These are phyloP conservation scores for Coptodon bakossiorum DNA, from an alignment of 2,113 vertebrate species.

Conservation along the genomic window DNA sequence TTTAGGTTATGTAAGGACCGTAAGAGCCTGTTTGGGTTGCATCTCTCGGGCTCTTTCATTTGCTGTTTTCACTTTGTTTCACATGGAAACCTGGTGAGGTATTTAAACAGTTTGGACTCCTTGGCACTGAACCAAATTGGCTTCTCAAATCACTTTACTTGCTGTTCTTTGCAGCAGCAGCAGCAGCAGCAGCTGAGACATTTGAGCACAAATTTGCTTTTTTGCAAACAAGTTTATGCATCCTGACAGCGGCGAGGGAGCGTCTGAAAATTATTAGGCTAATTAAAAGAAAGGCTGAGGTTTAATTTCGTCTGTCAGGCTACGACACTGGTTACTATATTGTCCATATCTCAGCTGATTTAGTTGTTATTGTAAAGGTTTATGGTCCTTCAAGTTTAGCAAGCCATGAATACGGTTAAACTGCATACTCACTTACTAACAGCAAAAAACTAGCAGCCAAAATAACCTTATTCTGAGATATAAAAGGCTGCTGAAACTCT, in stretches of 20 bases:
- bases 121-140: slow-evolving; percentile 4
- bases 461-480: not conserved
- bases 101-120: slow-evolving; percentile 2
- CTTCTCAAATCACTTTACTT: not conserved
- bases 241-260: not conserved
- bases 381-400: not conserved
- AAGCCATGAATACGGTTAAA: accelerated
- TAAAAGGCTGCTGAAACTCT: not conserved
- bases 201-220: not conserved
- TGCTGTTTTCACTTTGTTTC: slow-evolving; percentile 12
- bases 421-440: not conserved
- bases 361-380: not conserved
- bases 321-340: not conserved
- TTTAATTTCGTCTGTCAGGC: not conserved
- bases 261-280: not conserved
- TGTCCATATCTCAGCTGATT: not conserved
- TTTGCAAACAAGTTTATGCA: slow-evolving; percentile 8
- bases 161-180: not conserved
- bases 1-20: slow-evolving; percentile 30
- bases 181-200: not conserved
- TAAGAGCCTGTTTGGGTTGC: slow-evolving; percentile 11
- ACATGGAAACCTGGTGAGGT: not conserved
- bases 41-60: slow-evolving; percentile 1
- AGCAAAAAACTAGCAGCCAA: not conserved
- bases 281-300: not conserved